Percentiles rank a stretch among this genome's conserved stretches.
Evolutionary conservation across 2,797 vertebrate species (phyloP).

Genomic region (Ctenochaetus hawaiiensis): DNA sequence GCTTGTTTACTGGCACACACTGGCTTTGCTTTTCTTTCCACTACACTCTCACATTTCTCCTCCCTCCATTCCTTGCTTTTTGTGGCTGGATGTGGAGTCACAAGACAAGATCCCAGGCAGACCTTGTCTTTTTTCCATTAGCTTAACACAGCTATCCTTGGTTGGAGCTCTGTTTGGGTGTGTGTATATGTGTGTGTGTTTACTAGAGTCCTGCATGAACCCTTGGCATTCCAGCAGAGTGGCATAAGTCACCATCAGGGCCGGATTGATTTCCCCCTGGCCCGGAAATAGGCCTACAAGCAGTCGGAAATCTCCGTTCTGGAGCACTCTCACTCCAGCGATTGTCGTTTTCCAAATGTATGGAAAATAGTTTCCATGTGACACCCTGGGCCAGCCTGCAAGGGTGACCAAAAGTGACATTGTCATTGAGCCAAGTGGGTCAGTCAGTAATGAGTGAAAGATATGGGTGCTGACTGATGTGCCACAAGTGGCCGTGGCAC

Average conservation of each 20-base stretch:
- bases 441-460: conserved; percentile 63
- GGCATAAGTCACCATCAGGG: conserved; percentile 50
- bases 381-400: conserved; percentile 32
- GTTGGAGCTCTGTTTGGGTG: conserved; percentile 33
- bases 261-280: conserved; percentile 65
- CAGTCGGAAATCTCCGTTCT: conserved; percentile 68
- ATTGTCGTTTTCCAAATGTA: conserved; percentile 64
- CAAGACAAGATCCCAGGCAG: conserved; percentile 49
- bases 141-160: conserved; percentile 73
- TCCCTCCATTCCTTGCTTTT: conserved; percentile 43
- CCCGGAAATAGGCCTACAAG: conserved; percentile 67
- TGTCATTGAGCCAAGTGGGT: conserved; percentile 68
- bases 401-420: conserved; percentile 40
- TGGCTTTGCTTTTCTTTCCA: conserved; percentile 25
- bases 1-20: conserved; percentile 32
- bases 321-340: conserved; percentile 31
- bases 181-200: conserved; percentile 25
- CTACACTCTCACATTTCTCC: conserved; percentile 51
- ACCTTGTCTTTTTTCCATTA: conserved; percentile 64
- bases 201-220: conserved; percentile 57
- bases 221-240: conserved; percentile 64
- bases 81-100: conserved; percentile 49
- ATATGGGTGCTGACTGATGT: conserved; percentile 60
- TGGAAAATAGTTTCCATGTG: conserved; percentile 75
- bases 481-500: conserved; percentile 33